Evolutionary conservation across 2,797 vertebrate species (phyloP), one percentile per base, ranked within the genome.

Genomic region (Hoplostethus atlanticus): DNA sequence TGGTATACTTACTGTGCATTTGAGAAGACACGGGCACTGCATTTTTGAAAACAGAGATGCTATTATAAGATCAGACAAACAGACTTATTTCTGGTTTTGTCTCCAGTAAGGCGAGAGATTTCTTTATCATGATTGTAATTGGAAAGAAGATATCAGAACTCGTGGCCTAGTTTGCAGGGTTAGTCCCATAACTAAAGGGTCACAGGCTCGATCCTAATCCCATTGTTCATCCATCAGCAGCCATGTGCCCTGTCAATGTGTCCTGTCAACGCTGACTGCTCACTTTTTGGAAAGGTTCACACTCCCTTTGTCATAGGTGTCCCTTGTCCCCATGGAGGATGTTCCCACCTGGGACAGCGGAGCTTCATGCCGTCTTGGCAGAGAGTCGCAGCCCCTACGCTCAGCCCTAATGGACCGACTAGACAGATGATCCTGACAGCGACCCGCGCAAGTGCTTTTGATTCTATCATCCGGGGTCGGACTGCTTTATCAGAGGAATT

Each of bases 401-500:
- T 90, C 76, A 58, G 74, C 77, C 81, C 89, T 94, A 94, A 88
- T 90, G 90, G 89, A 94, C 92, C 84, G 91, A 93, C 92, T 83
- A 96, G 96, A 97, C 93, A 92, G 94, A 98, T 97, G 94, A 96
- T 95, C 92, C 93, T 80, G 92, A 94, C 95, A 95, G 93, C 94
- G 93, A 96, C 95, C 91, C 79, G 86, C 91, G 91, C 94, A 84
- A 96, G 94, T 90, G 94, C 94, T 95, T 96, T 96, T 96, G 96
- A 96, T 97, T 97, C 95, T 95, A 96, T 97, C 97, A 95, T 84
- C 73, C 54, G 91, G 94, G 96, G 95, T 95, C 92, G 94, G 91
- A 89, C 91, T 87, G 92, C 96, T 97, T 96, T 96, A 97, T 98
- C 96, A 96, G 91, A 95, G 91, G 95, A 97, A 96, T 97, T 97